A percentile compares a stretch with the other conserved stretches of the same genome.
These are phyloP conservation scores for Cyanoramphus novaezelandiae DNA, from an alignment of 2,113 vertebrate genomes.

Conservation along the genomic window DNA sequence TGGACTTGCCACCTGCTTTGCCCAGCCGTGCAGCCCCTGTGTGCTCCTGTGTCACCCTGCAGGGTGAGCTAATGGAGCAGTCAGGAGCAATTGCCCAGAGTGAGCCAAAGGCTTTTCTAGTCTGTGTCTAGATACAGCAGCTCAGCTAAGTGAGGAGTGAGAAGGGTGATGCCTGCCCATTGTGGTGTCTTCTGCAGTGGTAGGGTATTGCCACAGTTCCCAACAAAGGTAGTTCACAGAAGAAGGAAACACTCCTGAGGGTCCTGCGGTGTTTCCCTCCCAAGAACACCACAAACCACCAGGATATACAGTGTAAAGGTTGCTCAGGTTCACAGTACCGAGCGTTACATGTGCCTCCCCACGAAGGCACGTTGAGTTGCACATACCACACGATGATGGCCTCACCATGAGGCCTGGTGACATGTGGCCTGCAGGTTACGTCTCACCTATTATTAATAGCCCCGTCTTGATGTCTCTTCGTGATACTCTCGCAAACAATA, in stretches of 20 bases:
- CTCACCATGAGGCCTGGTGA: not conserved
- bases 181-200: not conserved
- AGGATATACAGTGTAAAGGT: not conserved
- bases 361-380: not conserved
- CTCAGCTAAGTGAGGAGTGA: not conserved
- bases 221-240: fast-evolving
- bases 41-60: no score
- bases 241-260: not conserved
- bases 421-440: not conserved
- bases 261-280: not conserved
- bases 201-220: not conserved
- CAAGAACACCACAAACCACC: not conserved
- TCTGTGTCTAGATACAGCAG: not conserved
- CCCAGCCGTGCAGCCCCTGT: fast-evolving
- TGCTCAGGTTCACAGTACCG: not conserved
- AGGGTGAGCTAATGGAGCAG: not conserved
- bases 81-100: not conserved
- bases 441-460: conserved; percentile 24
- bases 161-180: not conserved
- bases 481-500: not conserved
- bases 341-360: not conserved
- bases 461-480: not conserved
- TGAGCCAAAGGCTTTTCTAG: not conserved
- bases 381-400: not conserved
- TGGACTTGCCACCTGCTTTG: not conserved